Evolutionary conservation across 2,888 invertebrate genomes (phyloP).

Genomic region (Stenolophus ochropezus): DNA sequence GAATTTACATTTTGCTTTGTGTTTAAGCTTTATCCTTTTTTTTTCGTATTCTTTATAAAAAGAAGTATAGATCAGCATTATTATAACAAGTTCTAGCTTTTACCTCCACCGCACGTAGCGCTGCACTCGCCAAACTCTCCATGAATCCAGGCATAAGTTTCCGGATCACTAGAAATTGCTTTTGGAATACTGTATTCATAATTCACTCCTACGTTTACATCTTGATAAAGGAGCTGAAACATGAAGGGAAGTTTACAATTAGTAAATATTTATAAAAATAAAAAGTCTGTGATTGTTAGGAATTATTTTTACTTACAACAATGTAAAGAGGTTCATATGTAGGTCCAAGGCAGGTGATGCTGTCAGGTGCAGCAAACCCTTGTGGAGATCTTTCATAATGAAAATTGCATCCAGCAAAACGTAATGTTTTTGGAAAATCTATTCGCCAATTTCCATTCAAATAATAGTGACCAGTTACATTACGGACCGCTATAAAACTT

Average conservation of each 20-base stretch:
- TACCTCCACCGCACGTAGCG: slow-evolving; percentile 93
- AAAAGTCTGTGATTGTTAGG: background rate
- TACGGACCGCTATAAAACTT: slow-evolving; percentile 83
- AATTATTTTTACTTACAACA: slow-evolving; percentile 77
- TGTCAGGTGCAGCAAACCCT: slow-evolving; percentile 90
- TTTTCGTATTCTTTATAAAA: too few species aligned
- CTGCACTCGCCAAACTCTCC: slow-evolving; percentile 88
- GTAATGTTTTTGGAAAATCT: slow-evolving; percentile 87
- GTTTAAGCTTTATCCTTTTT: too few species aligned
- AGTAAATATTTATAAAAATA: too few species aligned
- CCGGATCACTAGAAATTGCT: slow-evolving; percentile 80
- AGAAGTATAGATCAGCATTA: background rate
- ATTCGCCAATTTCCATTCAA: slow-evolving; percentile 97
- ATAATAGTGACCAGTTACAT: slow-evolving; percentile 88
- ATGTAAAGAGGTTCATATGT: slow-evolving; percentile 92
- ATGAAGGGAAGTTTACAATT: background rate
- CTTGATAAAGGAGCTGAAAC: slow-evolving; percentile 85
- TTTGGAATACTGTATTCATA: slow-evolving; percentile 94
- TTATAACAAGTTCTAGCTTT: slow-evolving; percentile 29
- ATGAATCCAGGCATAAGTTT: slow-evolving; percentile 89
- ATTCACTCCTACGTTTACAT: slow-evolving; percentile 87
- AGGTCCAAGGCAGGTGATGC: slow-evolving; percentile 88
- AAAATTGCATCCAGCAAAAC: slow-evolving; percentile 90
- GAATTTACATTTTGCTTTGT: too few species aligned
- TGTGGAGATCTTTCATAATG: slow-evolving; percentile 89